Evolutionary conservation across 2,888 invertebrate genomes (phyloP), one percentile per base, ranked within the genome.

Genomic region (Dorcus parallelipipedus): DNA sequence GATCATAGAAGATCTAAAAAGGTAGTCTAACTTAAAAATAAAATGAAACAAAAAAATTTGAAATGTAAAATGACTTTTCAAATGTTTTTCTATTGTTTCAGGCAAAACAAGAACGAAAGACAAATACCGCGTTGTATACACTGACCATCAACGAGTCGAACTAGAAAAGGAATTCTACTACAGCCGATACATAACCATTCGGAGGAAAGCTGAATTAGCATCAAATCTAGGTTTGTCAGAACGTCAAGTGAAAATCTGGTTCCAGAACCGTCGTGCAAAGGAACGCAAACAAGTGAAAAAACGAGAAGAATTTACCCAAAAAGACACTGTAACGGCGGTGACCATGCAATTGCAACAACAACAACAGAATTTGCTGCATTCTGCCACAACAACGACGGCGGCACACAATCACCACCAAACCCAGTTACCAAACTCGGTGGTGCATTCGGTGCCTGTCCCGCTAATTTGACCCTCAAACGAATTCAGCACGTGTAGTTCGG

Each of bases 81-180:
- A 14, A 14, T 9, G 38, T 17, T 49, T 64, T 61, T 61, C 58
- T 66, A 58, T 73, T 74, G 70, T 86, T 85, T 1, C 84, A 97
- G 97, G 96, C 54, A 97, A 97, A 85, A 99, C 98, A 60, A 86
- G 98, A 67, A 99, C 99, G 65, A 96, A 96, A 82, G 98, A 99
- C 82, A 99, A 98, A 82, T 99, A 99, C 82, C 86, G 99, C 40
- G 97, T 97, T 52, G 99, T 99, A 51, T 99, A 99, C 82, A 94
- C 93, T 47, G 98, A 99, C 74, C 92, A 92, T 71, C 98, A 99
- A 81, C 86, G 98, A 10, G 82, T 98, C 59, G 76, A 77, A 63
- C 65, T 78, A 8, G 78, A 78, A 63, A 78, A 77, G 58, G 78
- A 78, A 61, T 78, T 78, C 63, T 77, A 78, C 79, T 95, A 90